Evolutionary conservation across 2,888 invertebrate species (phyloP).

Genomic region (Dimorphilus gyrociliatus): DNA sequence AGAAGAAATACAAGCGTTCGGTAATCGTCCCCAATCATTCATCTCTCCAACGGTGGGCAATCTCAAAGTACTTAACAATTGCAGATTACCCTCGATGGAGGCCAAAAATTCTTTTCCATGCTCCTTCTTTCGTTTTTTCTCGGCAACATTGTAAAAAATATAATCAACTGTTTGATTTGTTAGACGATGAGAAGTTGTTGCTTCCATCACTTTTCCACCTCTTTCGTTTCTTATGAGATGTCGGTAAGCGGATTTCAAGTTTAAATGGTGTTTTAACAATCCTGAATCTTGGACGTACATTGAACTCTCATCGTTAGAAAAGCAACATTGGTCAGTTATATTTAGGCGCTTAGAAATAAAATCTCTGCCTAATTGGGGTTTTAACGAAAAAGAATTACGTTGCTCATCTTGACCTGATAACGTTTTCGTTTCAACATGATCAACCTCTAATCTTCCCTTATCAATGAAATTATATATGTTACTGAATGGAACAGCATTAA

Average conservation of each 20-base stretch:
- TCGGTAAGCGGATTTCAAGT: conserved; percentile 52
- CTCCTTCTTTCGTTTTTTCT: conserved; percentile 8
- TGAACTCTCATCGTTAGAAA: too few species aligned
- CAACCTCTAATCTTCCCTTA: conserved; percentile 45
- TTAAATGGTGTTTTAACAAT: conserved; percentile 49
- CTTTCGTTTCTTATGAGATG: conserved; percentile 32
- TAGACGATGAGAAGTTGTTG: conserved; percentile 65
- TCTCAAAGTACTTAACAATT: conserved; percentile 47
- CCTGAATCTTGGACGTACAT: too few species aligned
- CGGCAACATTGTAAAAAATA: conserved; percentile 51
- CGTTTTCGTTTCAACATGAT: conserved; percentile 18
- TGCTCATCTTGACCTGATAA: conserved; percentile 35
- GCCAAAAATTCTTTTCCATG: too few species aligned
- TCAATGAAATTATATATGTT: conserved; percentile 53
- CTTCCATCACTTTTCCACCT: conserved; percentile 41
- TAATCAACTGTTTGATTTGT: conserved; percentile 58
- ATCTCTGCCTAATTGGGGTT: conserved; percentile 10
- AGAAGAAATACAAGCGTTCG: conserved; percentile 44
- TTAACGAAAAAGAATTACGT: conserved; percentile 8
- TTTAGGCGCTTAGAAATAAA: conserved; percentile 34
- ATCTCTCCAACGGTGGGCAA: conserved; percentile 52
- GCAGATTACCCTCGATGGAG: conserved; percentile 41
- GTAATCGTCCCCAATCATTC: conserved; percentile 46
- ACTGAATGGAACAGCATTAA: conserved; percentile 64
- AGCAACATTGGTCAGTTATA: conserved; percentile 40